Evolutionary conservation across 2,888 invertebrate genomes (phyloP).

Genomic region (Hypsopygia costalis): DNA sequence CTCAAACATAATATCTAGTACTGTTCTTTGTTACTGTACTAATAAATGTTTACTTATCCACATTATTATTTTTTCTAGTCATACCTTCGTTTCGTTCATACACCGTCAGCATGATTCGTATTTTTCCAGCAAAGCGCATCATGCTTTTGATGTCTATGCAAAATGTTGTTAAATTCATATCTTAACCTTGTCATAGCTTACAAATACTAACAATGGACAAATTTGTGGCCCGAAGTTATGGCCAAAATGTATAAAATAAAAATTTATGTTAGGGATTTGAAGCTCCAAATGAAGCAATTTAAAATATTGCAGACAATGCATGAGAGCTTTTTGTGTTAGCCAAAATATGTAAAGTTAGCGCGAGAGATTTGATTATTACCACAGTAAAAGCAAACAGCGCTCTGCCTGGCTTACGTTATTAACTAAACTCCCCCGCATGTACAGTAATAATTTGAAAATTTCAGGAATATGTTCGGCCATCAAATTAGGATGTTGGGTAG

Average conservation of each 20-base stretch:
- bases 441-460: constrained; percentile 39
- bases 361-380: constrained; percentile 32
- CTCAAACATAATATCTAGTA: constrained; percentile 33
- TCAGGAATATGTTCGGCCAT: constrained; percentile 82
- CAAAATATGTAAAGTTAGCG: constrained; percentile 38
- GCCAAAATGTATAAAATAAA: constrained; percentile 23
- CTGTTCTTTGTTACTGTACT: constrained; percentile 52
- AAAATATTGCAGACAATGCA: constrained; percentile 49
- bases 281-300: constrained; percentile 30
- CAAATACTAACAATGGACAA: constrained; percentile 21
- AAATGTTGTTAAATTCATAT: constrained; percentile 37
- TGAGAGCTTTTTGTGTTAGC: constrained; percentile 76
- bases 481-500: constrained; percentile 84
- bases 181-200: constrained; percentile 38
- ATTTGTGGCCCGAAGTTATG: constrained; percentile 26
- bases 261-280: constrained; percentile 24
- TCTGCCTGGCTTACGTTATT: constrained; percentile 58
- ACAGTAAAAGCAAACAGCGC: constrained; percentile 40
- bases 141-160: constrained; percentile 78
- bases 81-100: constrained; percentile 39
- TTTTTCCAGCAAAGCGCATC: constrained; percentile 69
- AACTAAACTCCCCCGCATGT: constrained; percentile 19
- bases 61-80: constrained; percentile 48
- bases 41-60: constrained; percentile 43
- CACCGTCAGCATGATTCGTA: constrained; percentile 70